Conservation (phyloP, 1,140 invertebrate species). For the Bombus affinis region DNA sequence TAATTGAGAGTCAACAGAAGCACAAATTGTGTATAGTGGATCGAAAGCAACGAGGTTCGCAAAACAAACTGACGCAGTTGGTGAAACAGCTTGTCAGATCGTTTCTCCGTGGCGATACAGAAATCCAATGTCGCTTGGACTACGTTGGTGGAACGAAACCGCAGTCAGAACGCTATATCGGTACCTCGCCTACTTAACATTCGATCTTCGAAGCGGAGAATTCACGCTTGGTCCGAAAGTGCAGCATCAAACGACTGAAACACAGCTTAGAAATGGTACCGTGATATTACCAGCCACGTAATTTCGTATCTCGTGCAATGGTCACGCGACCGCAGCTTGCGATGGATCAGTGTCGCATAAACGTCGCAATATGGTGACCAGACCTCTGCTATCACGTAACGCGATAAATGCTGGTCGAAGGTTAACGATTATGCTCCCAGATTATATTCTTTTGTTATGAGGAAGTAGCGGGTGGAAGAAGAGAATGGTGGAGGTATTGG, state of each 20-base stretch:
- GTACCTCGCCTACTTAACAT: slow-evolving; percentile 6
- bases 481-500: background rate
- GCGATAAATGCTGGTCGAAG: slow-evolving; percentile 7
- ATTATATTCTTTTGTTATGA: background rate
- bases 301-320: slow-evolving; percentile 3
- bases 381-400: background rate
- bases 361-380: slow-evolving; percentile 24
- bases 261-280: background rate
- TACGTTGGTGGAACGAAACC: too few species aligned
- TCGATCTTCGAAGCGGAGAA: slow-evolving; percentile 12
- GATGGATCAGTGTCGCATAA: slow-evolving; percentile 25
- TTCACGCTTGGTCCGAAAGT: slow-evolving; percentile 7
- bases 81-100: background rate
- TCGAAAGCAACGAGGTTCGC: background rate
- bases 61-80: background rate
- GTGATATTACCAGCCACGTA: slow-evolving; percentile 9
- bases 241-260: background rate
- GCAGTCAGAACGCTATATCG: background rate
- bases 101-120: background rate
- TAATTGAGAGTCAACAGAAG: background rate
- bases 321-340: slow-evolving; percentile 13
- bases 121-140: background rate
- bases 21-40: too few species aligned
- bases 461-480: too few species aligned
- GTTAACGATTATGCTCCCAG: background rate